These are phyloP conservation scores for Coturnix japonica DNA, from an alignment of 2,113 vertebrate species.

Conservation along the genomic window DNA sequence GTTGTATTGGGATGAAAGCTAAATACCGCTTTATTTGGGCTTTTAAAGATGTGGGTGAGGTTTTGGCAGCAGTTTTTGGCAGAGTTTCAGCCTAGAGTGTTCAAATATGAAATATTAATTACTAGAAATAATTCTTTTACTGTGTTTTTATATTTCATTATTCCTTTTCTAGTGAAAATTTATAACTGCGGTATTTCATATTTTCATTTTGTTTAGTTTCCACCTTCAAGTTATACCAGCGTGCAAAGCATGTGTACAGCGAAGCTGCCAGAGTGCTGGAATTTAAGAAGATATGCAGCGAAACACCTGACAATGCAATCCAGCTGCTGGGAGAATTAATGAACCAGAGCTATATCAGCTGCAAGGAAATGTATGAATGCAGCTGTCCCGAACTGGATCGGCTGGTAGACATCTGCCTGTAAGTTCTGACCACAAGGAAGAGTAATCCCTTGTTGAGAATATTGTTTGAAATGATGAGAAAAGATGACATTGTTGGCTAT, in stretches of 20 bases:
- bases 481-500: constrained; percentile 44
- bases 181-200: background rate
- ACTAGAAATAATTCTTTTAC: background rate
- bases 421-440: constrained; percentile 76
- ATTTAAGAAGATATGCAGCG: constrained; percentile 88
- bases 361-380: constrained; percentile 93
- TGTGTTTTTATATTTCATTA: background rate
- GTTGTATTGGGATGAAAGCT: background rate
- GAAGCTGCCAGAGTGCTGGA: constrained; percentile 91
- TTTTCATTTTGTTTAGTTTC: constrained; percentile 76
- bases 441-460: background rate
- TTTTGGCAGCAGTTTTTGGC: background rate
- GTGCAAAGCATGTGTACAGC: constrained; percentile 92
- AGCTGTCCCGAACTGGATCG: constrained; percentile 94
- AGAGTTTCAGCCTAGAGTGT: background rate
- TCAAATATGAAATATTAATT: background rate
- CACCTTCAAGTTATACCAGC: constrained; percentile 90
- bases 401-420: constrained; percentile 94
- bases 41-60: background rate
- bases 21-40: background rate
- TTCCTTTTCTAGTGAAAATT: background rate
- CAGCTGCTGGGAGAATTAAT: constrained; percentile 90
- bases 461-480: constrained; percentile 50
- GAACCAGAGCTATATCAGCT: constrained; percentile 94
- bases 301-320: constrained; percentile 77